Percentiles rank a stretch among this genome's conserved stretches.
Conservation (phyloP, 2,888 invertebrate genomes). For the Molorchus minor region DNA sequence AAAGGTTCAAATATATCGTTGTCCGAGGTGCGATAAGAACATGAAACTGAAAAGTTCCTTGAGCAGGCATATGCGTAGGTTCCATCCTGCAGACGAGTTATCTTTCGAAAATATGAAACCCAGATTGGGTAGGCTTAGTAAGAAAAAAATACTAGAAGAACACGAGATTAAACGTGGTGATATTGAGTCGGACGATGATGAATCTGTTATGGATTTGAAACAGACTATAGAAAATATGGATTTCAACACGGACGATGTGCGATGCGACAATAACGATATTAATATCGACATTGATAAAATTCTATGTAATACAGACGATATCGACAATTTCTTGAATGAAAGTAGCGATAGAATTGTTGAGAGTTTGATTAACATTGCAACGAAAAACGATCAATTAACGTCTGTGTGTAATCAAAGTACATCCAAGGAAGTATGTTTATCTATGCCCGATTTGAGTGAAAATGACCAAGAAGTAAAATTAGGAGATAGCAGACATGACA, state of each 20-base stretch:
- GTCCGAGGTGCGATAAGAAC: slow-evolving; percentile 54
- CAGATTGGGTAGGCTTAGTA: slow-evolving; percentile 7
- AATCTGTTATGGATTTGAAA: slow-evolving; percentile 43
- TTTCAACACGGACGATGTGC: slow-evolving; percentile 47
- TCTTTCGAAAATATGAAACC: slow-evolving; percentile 15
- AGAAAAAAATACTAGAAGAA: slow-evolving; percentile 18
- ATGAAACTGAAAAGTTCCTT: slow-evolving; percentile 58
- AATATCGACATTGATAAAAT: slow-evolving; percentile 44
- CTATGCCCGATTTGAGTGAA: slow-evolving; percentile 58
- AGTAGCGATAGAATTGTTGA: slow-evolving; percentile 45
- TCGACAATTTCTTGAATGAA: slow-evolving; percentile 45
- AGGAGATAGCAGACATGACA: slow-evolving; percentile 46
- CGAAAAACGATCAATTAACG: slow-evolving; percentile 18
- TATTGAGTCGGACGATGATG: slow-evolving; percentile 20
- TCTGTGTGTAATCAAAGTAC: not conserved
- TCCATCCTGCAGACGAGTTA: slow-evolving; percentile 46
- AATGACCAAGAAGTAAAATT: slow-evolving; percentile 55
- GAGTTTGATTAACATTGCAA: slow-evolving; percentile 40
- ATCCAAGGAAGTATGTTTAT: slow-evolving; percentile 52
- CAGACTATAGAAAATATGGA: slow-evolving; percentile 50
- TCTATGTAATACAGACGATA: slow-evolving; percentile 39
- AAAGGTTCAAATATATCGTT: slow-evolving; percentile 36
- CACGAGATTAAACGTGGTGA: slow-evolving; percentile 17
- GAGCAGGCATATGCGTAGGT: slow-evolving; percentile 54
- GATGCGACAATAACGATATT: slow-evolving; percentile 29